Evolutionary conservation across 35 echinoderm and acorn worm genomes (phyloP).

Genomic region (Patiria miniata): DNA sequence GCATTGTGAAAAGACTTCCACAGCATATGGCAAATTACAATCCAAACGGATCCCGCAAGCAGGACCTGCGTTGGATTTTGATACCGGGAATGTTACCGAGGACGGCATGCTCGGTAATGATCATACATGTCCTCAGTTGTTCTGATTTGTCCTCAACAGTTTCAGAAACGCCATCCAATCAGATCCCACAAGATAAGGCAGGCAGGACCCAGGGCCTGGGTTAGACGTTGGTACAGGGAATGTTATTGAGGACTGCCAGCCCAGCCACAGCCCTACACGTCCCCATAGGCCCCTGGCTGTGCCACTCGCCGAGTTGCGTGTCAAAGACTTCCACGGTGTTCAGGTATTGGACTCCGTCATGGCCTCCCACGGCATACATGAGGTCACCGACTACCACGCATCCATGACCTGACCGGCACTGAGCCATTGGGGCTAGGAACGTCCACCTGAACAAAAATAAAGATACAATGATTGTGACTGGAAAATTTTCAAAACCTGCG

Average conservation of each 20-base stretch:
- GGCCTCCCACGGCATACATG: conserved; percentile 73
- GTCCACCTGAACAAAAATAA: conserved; percentile 53
- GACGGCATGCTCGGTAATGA: neutral
- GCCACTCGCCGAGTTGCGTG: conserved; percentile 64
- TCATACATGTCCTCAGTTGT: neutral
- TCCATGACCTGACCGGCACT: conserved; percentile 75
- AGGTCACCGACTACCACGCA: conserved; percentile 53
- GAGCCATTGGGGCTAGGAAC: conserved; percentile 71
- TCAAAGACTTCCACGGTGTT: conserved; percentile 81
- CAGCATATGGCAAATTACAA: too few species aligned
- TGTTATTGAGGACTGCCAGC: conserved; percentile 62
- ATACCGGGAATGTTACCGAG: too few species aligned
- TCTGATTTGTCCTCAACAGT: neutral
- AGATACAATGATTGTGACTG: neutral
- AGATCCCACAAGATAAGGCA: too few species aligned
- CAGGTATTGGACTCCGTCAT: conserved; percentile 78
- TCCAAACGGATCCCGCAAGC: too few species aligned
- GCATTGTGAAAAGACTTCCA: too few species aligned
- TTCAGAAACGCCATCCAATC: too few species aligned
- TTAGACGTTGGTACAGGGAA: conserved; percentile 56
- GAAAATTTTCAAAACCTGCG: neutral
- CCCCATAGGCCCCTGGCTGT: conserved; percentile 59
- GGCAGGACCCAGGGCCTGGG: neutral
- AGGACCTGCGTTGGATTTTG: too few species aligned
- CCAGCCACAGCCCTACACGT: conserved; percentile 73